Base-by-base conservation (phyloP, 2,113 vertebrate genomes). In the Sorex araneus region DNA sequence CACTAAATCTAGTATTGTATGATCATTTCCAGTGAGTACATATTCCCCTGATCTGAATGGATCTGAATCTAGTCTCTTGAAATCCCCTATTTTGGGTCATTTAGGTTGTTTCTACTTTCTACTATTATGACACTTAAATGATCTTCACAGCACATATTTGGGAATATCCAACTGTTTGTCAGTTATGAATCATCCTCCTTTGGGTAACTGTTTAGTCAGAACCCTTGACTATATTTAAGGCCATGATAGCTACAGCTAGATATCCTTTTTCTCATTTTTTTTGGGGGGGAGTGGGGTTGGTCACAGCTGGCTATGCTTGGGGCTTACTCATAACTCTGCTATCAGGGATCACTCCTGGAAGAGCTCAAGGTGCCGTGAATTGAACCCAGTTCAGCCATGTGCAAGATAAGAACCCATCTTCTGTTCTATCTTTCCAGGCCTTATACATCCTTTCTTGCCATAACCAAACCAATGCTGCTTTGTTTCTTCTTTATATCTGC, bases 31-130 rank as follows among this genome's bases (percentile, higher is more conserved):
- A 91, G 70, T 89, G 54, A 66, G 69, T 66, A 4, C 25, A 74
- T 40, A 75, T 12, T 77, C 57, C 83, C 50, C 92, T 71, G 8
- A 75, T 77, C 90, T 84, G 73, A 87, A 75, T 83, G 36, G 45
- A 70, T n/a, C 19, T 57, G n/a, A 74, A 78, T 32, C 69, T 69
- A 89, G 40, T 4, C 15, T 32, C 19, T 66, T 32, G 47, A 28
- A 75, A 70, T 79, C 18, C 13, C 30, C 47, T 34, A 79, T 8
- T 83, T 91, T 64, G 67, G 28, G n/a, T 23, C 8, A 89, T 25
- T 73, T 80, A 84, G 13, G 32, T 69, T 81, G 25, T 80, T 87
- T 27, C 47, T n/a, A 71, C 74, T 74, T 91, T 89, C 81, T 19
- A 54, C 57, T 69, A 45, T 54, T 54, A 84, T 0, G 30, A 84